Conservation (phyloP, 2,797 vertebrate genomes). For the Artibeus jamaicensis region DNA sequence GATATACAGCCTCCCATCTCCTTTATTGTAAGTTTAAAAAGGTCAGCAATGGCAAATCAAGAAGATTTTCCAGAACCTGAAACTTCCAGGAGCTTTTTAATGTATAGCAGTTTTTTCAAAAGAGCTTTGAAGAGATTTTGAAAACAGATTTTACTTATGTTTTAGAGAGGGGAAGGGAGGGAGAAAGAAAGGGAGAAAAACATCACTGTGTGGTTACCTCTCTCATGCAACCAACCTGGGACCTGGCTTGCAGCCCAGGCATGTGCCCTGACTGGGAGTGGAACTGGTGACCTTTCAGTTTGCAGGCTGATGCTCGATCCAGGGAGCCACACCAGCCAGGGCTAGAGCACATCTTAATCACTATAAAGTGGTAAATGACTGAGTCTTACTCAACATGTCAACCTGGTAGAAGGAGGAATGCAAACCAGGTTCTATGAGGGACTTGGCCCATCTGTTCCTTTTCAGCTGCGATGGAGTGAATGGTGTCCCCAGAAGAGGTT, state of each 20-base stretch:
- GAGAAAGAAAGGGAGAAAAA: too few species aligned
- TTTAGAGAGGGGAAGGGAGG: too few species aligned
- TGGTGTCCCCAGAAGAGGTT: background rate
- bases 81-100: background rate
- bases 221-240: too few species aligned
- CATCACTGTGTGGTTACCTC: too few species aligned
- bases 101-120: background rate
- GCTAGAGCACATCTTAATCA: background rate
- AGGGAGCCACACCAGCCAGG: background rate
- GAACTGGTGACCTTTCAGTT: too few species aligned
- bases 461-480: background rate
- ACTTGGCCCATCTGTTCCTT: background rate
- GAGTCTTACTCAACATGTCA: background rate
- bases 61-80: background rate
- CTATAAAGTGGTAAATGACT: background rate
- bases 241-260: too few species aligned
- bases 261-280: too few species aligned
- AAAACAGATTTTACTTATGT: too few species aligned
- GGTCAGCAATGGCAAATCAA: background rate
- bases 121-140: too few species aligned
- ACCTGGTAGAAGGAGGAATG: background rate
- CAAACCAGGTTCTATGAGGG: background rate
- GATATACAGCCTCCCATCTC: background rate
- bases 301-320: too few species aligned
- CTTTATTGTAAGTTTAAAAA: slow-evolving; percentile 15